Percentiles rank a stretch among this genome's conserved stretches.
Conservation (phyloP, 2,113 vertebrate genomes). For the Vombatus ursinus region DNA sequence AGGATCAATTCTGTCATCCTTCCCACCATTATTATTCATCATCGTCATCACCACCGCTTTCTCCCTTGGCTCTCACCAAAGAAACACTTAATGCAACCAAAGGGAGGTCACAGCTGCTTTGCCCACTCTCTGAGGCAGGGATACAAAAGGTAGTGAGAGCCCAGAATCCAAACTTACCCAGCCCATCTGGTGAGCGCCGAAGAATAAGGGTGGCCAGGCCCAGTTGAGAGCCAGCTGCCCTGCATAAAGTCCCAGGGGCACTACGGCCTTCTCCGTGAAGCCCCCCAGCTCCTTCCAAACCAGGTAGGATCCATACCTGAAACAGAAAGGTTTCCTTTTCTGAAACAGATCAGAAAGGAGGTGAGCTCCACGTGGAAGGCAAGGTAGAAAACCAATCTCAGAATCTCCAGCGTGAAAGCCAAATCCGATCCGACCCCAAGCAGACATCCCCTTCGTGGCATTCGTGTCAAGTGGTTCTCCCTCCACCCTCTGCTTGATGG, state of each 20-base stretch:
- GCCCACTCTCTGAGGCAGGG: neutral
- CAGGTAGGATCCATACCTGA: constrained; percentile 86
- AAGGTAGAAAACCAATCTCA: neutral
- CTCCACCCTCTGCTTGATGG: no score
- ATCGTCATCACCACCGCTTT: neutral
- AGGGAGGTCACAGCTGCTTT: neutral
- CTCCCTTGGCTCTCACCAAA: neutral
- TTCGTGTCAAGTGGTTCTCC: no score
- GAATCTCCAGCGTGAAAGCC: no score
- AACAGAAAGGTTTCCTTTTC: no score
- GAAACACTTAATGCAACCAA: neutral
- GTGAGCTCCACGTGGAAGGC: neutral
- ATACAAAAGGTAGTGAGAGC: neutral
- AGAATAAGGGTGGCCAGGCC: constrained; percentile 87
- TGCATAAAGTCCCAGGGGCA: constrained; percentile 86
- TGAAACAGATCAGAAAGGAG: neutral
- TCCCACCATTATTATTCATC: no score
- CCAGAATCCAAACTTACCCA: constrained; percentile 82
- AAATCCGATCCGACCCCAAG: no score
- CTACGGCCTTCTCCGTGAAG: constrained; percentile 80
- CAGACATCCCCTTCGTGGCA: no score
- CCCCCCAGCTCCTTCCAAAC: constrained; percentile 87
- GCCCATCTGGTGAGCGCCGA: constrained; percentile 82
- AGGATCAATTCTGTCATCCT: no score
- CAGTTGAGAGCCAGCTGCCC: constrained; percentile 87